Evolutionary conservation across 2,888 invertebrate genomes (phyloP).

Genomic region (Glaucopsyche alexis): DNA sequence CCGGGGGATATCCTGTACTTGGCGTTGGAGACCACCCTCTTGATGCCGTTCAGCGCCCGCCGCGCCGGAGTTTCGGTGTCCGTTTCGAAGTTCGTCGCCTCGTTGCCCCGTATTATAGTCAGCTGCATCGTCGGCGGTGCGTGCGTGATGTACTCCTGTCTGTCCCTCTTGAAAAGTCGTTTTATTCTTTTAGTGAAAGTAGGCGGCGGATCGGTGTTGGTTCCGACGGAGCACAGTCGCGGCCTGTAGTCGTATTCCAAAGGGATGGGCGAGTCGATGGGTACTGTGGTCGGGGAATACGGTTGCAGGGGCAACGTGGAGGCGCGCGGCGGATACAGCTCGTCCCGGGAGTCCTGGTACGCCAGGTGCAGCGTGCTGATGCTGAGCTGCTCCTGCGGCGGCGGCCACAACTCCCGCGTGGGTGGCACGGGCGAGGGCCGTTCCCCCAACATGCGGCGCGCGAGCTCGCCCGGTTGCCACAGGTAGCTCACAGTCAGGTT

Average conservation of each 20-base stretch:
- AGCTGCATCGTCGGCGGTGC: conserved; percentile 56
- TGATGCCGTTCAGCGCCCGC: conserved; percentile 60
- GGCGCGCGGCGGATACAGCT: conserved; percentile 55
- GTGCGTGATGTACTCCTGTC: conserved; percentile 34
- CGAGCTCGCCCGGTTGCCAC: conserved; percentile 75
- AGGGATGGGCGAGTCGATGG: conserved; percentile 46
- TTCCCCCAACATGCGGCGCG: conserved; percentile 70
- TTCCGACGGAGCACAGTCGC: conserved; percentile 64
- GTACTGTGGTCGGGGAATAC: conserved; percentile 50
- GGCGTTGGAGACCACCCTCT: conserved; percentile 62
- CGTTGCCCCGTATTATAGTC: conserved; percentile 59
- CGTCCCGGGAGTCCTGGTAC: conserved; percentile 55
- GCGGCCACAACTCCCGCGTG: conserved; percentile 64
- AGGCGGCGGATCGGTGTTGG: conserved; percentile 68
- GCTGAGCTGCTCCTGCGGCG: conserved; percentile 63
- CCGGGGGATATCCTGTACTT: conserved; percentile 67
- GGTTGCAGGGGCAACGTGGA: conserved; percentile 59
- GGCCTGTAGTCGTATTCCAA: conserved; percentile 51
- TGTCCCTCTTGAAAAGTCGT: conserved; percentile 50
- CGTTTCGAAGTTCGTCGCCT: conserved; percentile 48
- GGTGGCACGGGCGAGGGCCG: conserved; percentile 71
- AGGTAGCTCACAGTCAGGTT: conserved; percentile 71
- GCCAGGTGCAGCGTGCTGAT: conserved; percentile 73
- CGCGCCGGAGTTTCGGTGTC: conserved; percentile 57
- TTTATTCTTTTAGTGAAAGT: conserved; percentile 55